These are phyloP conservation scores for Callopanchax toddi DNA, from an alignment of 2,113 vertebrate genomes.

Conservation along the genomic window DNA sequence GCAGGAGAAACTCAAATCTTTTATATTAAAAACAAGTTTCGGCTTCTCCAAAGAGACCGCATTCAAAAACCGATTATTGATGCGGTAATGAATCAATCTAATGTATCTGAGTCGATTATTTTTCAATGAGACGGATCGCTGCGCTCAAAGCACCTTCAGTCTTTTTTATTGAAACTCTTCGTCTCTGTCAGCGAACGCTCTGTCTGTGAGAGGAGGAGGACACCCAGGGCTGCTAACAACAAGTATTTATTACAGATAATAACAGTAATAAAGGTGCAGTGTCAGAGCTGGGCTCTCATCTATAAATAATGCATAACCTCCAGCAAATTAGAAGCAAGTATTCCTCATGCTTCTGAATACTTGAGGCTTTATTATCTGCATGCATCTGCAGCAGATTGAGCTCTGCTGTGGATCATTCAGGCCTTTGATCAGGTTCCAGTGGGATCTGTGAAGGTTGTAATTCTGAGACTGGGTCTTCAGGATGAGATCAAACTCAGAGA, in stretches of 20 bases:
- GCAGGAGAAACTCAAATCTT: neutral
- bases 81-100: neutral
- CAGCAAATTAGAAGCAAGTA: neutral
- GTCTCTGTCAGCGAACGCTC: constrained; percentile 1
- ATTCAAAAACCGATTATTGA: neutral
- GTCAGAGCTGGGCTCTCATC: neutral
- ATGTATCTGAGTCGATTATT: neutral
- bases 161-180: constrained; percentile 4
- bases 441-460: too few species aligned
- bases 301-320: constrained; percentile 24
- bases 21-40: neutral
- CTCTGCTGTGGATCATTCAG: neutral
- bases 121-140: neutral
- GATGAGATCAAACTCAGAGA: too few species aligned
- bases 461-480: too few species aligned
- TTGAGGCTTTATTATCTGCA: neutral
- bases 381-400: neutral
- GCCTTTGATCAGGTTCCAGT: too few species aligned
- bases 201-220: neutral
- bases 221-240: neutral
- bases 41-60: neutral
- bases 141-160: constrained; percentile 1
- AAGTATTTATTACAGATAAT: constrained; percentile 18
- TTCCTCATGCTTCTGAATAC: neutral
- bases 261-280: constrained; percentile 11